These are phyloP conservation scores for Tenthredo mesomela DNA, from an alignment of 2,888 invertebrate species.

Conservation along the genomic window DNA sequence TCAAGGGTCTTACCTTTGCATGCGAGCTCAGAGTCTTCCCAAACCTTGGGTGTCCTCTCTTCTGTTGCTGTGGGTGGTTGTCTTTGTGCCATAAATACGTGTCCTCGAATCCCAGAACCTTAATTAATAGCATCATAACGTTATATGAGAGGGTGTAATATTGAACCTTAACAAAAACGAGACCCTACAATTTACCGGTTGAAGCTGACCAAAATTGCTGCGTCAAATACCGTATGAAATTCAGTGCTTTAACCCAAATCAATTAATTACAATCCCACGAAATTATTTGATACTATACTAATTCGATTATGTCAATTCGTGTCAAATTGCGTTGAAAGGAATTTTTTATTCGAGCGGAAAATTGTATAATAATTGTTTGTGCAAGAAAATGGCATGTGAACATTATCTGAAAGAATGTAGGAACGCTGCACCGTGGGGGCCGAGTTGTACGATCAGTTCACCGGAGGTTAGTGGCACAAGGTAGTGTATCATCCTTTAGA, in stretches of 20 bases:
- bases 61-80: conserved; percentile 81
- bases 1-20: conserved; percentile 63
- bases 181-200: neutral
- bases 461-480: neutral
- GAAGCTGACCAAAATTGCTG: conserved; percentile 7
- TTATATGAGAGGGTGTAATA: conserved; percentile 13
- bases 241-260: neutral
- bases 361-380: neutral
- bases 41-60: conserved; percentile 81
- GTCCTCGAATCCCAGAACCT: conserved; percentile 85
- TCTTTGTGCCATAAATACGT: conserved; percentile 84
- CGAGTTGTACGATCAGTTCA: neutral
- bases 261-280: neutral
- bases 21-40: conserved; percentile 75
- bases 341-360: neutral
- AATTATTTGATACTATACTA: neutral
- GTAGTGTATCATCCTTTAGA: conserved; percentile 8
- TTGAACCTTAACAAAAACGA: neutral
- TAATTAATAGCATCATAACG: conserved; percentile 56
- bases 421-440: neutral
- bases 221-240: neutral
- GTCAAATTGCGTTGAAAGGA: neutral
- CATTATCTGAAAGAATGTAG: neutral
- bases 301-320: neutral
- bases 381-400: neutral